Evolutionary conservation across 2,888 invertebrate genomes (phyloP).

Genomic region (Dryadula phaetusa): DNA sequence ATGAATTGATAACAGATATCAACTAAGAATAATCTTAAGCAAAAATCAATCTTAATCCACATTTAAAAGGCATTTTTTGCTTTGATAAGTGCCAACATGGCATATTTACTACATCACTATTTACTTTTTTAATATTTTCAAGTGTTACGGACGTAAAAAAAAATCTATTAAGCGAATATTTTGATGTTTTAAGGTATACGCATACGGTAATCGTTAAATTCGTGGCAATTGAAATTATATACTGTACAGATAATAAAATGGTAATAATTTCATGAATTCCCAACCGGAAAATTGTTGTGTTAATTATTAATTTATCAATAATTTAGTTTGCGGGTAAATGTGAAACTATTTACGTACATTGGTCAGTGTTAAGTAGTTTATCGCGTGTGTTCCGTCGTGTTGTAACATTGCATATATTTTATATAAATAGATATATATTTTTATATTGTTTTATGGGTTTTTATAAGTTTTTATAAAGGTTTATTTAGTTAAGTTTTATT

Average conservation of each 20-base stretch:
- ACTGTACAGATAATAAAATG: background rate
- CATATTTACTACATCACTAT: background rate
- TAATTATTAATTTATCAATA: background rate
- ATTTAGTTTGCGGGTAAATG: constrained; percentile 22
- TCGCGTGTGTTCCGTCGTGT: background rate
- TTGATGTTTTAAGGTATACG: background rate
- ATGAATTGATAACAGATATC: constrained; percentile 14
- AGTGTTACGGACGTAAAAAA: constrained; percentile 9
- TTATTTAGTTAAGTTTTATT: background rate
- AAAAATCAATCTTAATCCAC: background rate
- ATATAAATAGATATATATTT: constrained; percentile 16
- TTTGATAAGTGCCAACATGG: background rate
- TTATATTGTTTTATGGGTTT: background rate
- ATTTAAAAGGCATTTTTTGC: background rate
- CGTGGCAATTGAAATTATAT: constrained; percentile 6
- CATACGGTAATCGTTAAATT: background rate
- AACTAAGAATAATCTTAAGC: background rate
- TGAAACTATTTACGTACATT: constrained; percentile 12
- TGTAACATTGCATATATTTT: constrained; percentile 10
- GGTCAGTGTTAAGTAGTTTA: background rate
- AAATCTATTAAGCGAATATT: background rate
- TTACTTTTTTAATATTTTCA: constrained; percentile 14
- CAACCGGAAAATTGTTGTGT: constrained; percentile 11
- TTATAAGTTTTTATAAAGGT: background rate
- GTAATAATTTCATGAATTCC: background rate